These are phyloP conservation scores for Falco cherrug DNA, from an alignment of 2,797 vertebrate genomes.

Conservation along the genomic window DNA sequence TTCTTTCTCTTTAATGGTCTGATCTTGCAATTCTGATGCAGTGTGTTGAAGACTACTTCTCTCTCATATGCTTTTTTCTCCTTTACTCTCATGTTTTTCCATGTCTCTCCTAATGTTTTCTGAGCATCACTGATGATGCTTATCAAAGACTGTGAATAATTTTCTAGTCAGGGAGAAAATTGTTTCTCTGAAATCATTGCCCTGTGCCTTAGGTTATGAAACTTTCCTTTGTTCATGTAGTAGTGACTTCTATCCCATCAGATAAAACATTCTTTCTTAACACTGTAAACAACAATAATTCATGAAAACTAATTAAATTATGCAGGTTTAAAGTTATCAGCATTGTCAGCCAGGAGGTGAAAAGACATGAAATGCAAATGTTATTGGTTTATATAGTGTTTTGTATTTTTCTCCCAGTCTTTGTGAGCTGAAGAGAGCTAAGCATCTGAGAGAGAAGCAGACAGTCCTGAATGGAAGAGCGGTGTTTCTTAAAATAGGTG, in stretches of 20 bases:
- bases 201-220: neutral
- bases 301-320: neutral
- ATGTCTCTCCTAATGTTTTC: neutral
- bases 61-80: neutral
- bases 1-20: neutral
- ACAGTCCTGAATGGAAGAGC: neutral
- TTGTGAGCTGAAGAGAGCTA: neutral
- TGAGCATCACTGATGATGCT: neutral
- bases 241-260: neutral
- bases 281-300: neutral
- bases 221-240: neutral
- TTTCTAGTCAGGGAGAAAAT: neutral
- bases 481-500: neutral
- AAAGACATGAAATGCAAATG: neutral
- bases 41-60: neutral
- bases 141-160: neutral
- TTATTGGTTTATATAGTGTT: neutral
- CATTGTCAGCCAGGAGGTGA: neutral
- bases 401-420: neutral
- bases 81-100: neutral
- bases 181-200: neutral
- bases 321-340: neutral
- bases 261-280: neutral
- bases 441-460: neutral
- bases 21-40: neutral